These are phyloP conservation scores for Taenaris catops DNA, from an alignment of 2,888 invertebrate genomes.

Conservation along the genomic window DNA sequence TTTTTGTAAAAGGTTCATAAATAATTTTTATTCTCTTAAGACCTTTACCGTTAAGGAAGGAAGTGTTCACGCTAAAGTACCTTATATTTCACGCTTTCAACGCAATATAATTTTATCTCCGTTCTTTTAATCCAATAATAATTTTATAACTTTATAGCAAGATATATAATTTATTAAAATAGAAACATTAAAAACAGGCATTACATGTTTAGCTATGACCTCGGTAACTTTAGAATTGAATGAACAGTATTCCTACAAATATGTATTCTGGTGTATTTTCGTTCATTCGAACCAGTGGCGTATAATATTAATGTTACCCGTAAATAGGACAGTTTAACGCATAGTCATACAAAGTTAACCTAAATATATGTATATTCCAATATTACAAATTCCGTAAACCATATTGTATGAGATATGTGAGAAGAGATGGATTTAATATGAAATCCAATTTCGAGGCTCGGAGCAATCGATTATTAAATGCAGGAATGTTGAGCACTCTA, in stretches of 20 bases:
- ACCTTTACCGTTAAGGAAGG: slow-evolving; percentile 15
- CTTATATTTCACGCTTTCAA: slow-evolving; percentile 13
- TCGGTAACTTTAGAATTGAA: too few relatives aligned
- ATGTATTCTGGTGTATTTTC: too few relatives aligned
- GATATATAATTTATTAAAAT: too few relatives aligned
- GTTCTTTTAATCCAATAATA: slow-evolving; percentile 4
- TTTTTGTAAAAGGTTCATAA: slow-evolving; percentile 18
- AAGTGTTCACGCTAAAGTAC: slow-evolving; percentile 16
- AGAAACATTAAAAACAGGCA: too few relatives aligned
- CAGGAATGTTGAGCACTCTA: slow-evolving; percentile 15
- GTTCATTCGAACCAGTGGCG: too few relatives aligned
- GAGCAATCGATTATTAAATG: slow-evolving; percentile 23
- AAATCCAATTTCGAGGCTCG: slow-evolving; percentile 19
- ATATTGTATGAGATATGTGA: slow-evolving; percentile 22
- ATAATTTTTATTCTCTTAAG: slow-evolving; percentile 21
- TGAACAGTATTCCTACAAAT: too few relatives aligned
- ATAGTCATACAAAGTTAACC: too few relatives aligned
- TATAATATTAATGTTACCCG: too few relatives aligned
- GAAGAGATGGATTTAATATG: slow-evolving; percentile 21
- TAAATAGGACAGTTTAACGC: too few relatives aligned
- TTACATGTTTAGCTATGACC: too few relatives aligned
- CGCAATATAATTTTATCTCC: slow-evolving; percentile 6
- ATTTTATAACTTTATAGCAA: too few relatives aligned
- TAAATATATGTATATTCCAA: too few relatives aligned
- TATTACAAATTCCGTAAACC: slow-evolving; percentile 23